Conservation (phyloP, 2,113 vertebrate species). For the Clarias magur region DNA sequence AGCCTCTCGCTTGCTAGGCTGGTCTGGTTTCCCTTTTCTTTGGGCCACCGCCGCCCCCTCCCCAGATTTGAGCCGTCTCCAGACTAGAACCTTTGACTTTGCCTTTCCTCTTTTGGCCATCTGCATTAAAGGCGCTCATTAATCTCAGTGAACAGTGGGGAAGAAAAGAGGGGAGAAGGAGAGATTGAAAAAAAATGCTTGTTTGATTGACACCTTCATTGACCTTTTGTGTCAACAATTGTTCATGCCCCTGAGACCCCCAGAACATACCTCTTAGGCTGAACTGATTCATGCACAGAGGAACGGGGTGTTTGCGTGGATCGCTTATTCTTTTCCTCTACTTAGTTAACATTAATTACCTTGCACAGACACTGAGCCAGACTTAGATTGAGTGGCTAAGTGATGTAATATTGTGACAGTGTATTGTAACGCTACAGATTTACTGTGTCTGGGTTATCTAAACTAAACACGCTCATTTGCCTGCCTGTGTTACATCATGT, state of each 20-base stretch:
- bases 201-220: slow-evolving; percentile 47
- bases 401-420: slow-evolving; percentile 12
- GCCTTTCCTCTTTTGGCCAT: slow-evolving; percentile 51
- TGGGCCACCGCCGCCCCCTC: slow-evolving; percentile 19
- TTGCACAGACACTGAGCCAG: not conserved
- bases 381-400: not conserved
- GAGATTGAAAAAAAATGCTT: slow-evolving; percentile 27
- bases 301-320: not conserved
- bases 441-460: not conserved
- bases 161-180: not conserved
- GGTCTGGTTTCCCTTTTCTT: slow-evolving; percentile 37
- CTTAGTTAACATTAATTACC: slow-evolving; percentile 23
- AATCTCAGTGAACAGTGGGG: slow-evolving; percentile 40
- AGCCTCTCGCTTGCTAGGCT: slow-evolving; percentile 30
- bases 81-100: slow-evolving; percentile 51
- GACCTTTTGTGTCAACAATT: slow-evolving; percentile 43
- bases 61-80: slow-evolving; percentile 51
- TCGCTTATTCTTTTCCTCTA: not conserved
- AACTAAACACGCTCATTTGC: not conserved
- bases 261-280: slow-evolving; percentile 10
- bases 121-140: slow-evolving; percentile 37
- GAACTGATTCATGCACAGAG: slow-evolving; percentile 26
- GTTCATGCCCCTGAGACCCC: slow-evolving; percentile 20
- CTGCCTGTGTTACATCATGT: not conserved
- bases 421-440: not conserved